Conservation (phyloP, 2,113 vertebrate genomes). For the Malaclemys terrapin region DNA sequence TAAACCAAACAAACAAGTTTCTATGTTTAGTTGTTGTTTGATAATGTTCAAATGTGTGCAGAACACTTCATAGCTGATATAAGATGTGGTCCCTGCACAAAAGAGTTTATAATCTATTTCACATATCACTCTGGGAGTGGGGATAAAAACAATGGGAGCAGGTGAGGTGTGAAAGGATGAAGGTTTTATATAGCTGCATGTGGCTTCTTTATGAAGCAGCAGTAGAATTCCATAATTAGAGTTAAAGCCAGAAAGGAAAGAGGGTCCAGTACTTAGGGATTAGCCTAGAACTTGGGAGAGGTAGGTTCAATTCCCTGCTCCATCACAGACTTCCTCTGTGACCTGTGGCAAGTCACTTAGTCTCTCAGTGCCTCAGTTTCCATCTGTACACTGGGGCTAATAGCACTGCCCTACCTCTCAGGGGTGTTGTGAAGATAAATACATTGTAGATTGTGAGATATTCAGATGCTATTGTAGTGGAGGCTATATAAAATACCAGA, state of each 20-base stretch:
- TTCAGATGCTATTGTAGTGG: neutral
- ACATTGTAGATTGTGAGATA: neutral
- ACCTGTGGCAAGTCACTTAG: neutral
- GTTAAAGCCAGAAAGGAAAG: neutral
- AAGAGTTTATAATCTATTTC: neutral
- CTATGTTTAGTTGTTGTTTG: neutral
- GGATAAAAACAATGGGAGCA: neutral
- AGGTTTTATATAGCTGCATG: neutral
- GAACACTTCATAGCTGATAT: neutral
- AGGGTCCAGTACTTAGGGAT: neutral
- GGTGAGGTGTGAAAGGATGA: neutral
- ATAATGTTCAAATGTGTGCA: neutral
- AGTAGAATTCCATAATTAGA: neutral
- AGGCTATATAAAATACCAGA: neutral
- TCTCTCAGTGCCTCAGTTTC: neutral
- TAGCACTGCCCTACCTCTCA: neutral
- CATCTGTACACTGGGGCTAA: neutral
- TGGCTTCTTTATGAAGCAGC: neutral
- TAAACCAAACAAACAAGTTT: neutral
- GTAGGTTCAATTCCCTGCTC: neutral
- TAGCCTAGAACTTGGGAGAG: neutral
- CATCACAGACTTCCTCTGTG: neutral
- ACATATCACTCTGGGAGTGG: neutral
- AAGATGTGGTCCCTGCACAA: rapidly evolving
- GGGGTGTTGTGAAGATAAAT: neutral